Conservation (phyloP, 2,113 vertebrate species). For the Prochilodus magdalenae region DNA sequence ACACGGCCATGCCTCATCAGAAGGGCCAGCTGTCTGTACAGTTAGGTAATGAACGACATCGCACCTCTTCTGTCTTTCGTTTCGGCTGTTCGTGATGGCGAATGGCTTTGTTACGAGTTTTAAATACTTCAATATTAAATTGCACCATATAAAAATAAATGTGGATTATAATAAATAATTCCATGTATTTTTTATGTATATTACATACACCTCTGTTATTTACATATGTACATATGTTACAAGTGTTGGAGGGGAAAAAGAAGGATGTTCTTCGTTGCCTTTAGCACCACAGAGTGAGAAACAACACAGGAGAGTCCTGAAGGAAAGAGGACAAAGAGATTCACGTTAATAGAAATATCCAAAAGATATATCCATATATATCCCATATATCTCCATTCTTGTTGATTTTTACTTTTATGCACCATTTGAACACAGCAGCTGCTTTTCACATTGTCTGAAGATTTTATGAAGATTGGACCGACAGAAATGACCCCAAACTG, state of each 20-base stretch:
- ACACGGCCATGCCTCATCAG: background rate
- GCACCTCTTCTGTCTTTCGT: background rate
- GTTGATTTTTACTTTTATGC: too few relatives aligned
- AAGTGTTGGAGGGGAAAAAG: constrained; percentile 26
- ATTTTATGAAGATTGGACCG: too few relatives aligned
- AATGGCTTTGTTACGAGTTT: constrained; percentile 34
- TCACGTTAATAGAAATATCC: too few relatives aligned
- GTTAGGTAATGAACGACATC: background rate
- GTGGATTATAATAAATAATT: constrained; percentile 75
- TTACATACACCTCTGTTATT: constrained; percentile 70
- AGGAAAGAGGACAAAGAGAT: background rate
- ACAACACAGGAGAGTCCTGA: background rate
- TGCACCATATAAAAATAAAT: constrained; percentile 72
- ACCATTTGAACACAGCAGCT: too few relatives aligned
- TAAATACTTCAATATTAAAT: constrained; percentile 50
- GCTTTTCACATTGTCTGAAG: too few relatives aligned
- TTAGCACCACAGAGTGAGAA: constrained; percentile 63
- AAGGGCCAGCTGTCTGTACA: background rate
- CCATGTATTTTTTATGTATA: constrained; percentile 67
- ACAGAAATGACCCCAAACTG: too few relatives aligned
- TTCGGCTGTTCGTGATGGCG: background rate
- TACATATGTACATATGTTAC: constrained; percentile 67
- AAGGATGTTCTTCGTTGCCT: constrained; percentile 39
- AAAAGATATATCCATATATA: too few relatives aligned
- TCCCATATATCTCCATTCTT: too few relatives aligned